Evolutionary conservation across 2,888 invertebrate genomes (phyloP), one percentile per base, ranked within the genome.

Genomic region (Torymus auratus): DNA sequence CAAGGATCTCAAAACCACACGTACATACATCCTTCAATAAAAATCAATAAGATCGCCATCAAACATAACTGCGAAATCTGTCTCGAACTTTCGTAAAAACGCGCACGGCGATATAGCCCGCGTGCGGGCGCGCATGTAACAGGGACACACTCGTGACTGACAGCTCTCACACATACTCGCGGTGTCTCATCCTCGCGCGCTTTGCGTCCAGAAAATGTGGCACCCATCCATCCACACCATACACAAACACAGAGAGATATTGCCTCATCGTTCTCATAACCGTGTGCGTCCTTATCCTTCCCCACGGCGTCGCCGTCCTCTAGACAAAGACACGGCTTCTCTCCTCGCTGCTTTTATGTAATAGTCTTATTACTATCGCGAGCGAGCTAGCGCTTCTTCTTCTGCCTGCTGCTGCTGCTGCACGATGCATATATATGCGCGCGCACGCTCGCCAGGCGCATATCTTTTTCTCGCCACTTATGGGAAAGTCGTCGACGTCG

Each of bases 291-390:
- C 52, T 61, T 52, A 52, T 28, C 23, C 20, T 15, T 23, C 68
- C 53, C 52, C 3, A 15, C 69, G n/a, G 28, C 64, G 64, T 64
- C n/a, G 41, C 20, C 20, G 20, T 20, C 61, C 52, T 3, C 52
- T 17, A 52, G 71, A 71, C 52, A 52, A 61, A 71, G 71, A 61
- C 61, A 68, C 53, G 23, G 15, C 41, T 7, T 41, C 58, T 53
- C 12, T 23, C 20, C n/a, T 23, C 2, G 20, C 2, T 4, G 15
- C 52, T n/a, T 71, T 71, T 71, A 71, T 71, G 61, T 71, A 71
- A 71, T 71, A 71, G 60, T 58, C 70, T 71, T 71, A 60, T 71
- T 61, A 71, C 71, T 56, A 61, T 71, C 71, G 60, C 61, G 60
- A 50, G 69, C 17, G 69, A 41, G 41, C 7, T 5, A 41, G 64